Conservation (phyloP, 2,113 vertebrate species). For the Nanorana parkeri region DNA sequence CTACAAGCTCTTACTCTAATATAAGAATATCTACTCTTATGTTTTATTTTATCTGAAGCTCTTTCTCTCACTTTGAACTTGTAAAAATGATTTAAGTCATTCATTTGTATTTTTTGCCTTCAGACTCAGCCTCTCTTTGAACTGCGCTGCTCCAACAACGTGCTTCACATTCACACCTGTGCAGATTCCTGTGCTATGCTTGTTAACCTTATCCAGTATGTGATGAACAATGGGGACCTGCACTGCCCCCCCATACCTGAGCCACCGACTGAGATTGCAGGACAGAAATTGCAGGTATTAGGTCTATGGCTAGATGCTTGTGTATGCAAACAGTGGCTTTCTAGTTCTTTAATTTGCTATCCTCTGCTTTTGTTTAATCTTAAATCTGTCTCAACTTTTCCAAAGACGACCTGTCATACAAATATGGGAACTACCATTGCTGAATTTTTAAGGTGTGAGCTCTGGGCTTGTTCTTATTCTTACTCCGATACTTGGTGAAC, state of each 20-base stretch:
- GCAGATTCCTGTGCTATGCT: conserved; percentile 88
- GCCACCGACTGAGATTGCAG: conserved; percentile 88
- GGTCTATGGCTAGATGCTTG: conserved; percentile 17
- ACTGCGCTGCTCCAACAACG: conserved; percentile 91
- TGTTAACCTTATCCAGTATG: conserved; percentile 86
- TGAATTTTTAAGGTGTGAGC: too few species aligned
- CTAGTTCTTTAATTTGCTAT: too few species aligned
- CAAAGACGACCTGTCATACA: too few species aligned
- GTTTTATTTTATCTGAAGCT: too few species aligned
- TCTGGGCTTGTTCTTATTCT: too few species aligned
- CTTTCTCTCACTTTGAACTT: background rate
- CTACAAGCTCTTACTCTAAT: too few species aligned
- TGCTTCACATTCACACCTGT: conserved; percentile 88
- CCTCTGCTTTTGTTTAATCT: too few species aligned
- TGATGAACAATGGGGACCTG: conserved; percentile 83
- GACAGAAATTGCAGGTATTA: conserved; percentile 86
- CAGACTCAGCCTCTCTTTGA: conserved; percentile 89
- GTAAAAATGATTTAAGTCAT: background rate
- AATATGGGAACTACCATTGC: too few species aligned
- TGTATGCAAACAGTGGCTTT: background rate
- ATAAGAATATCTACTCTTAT: too few species aligned
- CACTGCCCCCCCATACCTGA: conserved; percentile 82
- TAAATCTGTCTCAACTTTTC: too few species aligned
- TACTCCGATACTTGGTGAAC: too few species aligned
- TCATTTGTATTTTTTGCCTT: background rate